Percentiles rank a stretch among this genome's conserved stretches.
These are phyloP conservation scores for Sebastes trivittatus DNA, from an alignment of 2,797 vertebrate species.

Conservation along the genomic window DNA sequence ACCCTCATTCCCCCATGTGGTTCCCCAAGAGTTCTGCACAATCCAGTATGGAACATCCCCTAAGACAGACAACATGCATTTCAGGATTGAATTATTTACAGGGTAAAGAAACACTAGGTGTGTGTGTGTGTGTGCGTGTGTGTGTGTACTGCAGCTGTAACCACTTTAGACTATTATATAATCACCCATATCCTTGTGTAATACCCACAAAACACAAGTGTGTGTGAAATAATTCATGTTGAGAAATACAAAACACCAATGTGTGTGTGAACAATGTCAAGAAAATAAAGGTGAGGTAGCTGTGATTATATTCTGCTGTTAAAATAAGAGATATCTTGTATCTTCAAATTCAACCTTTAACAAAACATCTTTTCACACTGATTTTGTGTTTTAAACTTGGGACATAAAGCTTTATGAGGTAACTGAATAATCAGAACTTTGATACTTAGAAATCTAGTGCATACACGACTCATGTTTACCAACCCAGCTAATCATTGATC, in stretches of 20 bases:
- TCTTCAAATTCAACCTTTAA: background rate
- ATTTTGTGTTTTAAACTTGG: background rate
- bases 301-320: background rate
- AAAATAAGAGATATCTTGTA: background rate
- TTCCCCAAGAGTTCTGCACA: constrained; percentile 92
- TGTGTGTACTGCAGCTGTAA: background rate
- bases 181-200: constrained; percentile 20
- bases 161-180: constrained; percentile 45
- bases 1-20: constrained; percentile 87
- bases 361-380: background rate
- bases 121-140: constrained; percentile 1
- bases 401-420: background rate
- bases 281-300: background rate
- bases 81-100: constrained; percentile 52
- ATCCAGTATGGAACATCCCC: constrained; percentile 91
- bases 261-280: background rate
- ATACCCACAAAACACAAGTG: constrained; percentile 21
- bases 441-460: background rate
- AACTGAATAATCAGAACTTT: background rate
- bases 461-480: background rate
- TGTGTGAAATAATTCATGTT: constrained; percentile 33
- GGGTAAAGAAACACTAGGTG: constrained; percentile 1
- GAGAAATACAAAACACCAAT: constrained; percentile 1
- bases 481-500: background rate
- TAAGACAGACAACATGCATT: constrained; percentile 54